Conservation (phyloP, 1,140 invertebrate species). For the Oryzaephilus surinamensis region DNA sequence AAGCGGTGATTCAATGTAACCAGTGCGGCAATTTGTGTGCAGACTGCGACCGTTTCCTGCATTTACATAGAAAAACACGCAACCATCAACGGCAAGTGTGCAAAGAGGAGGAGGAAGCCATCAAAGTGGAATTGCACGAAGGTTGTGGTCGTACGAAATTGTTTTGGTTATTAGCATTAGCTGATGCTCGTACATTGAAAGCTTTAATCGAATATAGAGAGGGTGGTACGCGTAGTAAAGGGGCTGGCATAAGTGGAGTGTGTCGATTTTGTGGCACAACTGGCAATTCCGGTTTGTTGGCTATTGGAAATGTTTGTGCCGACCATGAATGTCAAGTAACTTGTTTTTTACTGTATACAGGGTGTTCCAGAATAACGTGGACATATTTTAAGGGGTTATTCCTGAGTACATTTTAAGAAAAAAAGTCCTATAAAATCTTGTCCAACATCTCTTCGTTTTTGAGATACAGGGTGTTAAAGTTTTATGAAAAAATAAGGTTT, state of each 20-base stretch:
- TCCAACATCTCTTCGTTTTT: too few relatives aligned
- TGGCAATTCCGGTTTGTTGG: conserved; percentile 71
- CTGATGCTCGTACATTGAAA: conserved; percentile 86
- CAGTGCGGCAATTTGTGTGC: conserved; percentile 86
- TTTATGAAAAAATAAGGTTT: too few relatives aligned
- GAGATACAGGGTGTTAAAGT: too few relatives aligned
- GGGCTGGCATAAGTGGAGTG: conserved; percentile 50
- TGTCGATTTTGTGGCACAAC: conserved; percentile 89
- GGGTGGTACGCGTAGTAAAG: conserved; percentile 45
- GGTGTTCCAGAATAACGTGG: too few relatives aligned
- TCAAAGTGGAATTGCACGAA: conserved; percentile 89
- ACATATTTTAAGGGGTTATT: too few relatives aligned
- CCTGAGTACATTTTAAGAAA: too few relatives aligned
- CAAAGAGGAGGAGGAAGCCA: conserved; percentile 91
- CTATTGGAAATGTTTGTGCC: conserved; percentile 86
- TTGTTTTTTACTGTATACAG: too few relatives aligned
- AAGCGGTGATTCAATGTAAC: conserved; percentile 86
- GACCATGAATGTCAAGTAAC: conserved; percentile 91
- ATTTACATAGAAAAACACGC: conserved; percentile 80
- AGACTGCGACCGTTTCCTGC: conserved; percentile 91
- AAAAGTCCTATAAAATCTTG: too few relatives aligned
- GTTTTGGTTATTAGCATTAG: conserved; percentile 87
- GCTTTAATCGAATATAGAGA: conserved; percentile 89
- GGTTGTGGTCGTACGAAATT: conserved; percentile 91
- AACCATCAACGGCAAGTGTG: conserved; percentile 85